Evolutionary conservation across 2,797 vertebrate genomes (phyloP), one percentile per base, ranked within the genome.

Genomic region (Gymnopithys bicolor): DNA sequence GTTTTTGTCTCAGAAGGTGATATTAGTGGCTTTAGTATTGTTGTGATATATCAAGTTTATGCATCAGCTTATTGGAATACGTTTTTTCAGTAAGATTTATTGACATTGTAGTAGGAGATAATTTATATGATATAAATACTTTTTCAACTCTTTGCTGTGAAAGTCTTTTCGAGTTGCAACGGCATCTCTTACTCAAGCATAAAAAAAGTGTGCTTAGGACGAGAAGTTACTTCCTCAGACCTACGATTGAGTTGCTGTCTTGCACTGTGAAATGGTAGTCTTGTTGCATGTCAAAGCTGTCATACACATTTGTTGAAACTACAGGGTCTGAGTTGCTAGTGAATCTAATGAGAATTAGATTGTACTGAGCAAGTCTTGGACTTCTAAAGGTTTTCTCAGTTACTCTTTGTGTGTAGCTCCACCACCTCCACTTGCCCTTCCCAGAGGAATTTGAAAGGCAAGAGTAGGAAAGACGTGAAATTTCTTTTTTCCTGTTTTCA

Each of bases 391-490:
- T 64, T 51, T 32, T 85, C 13, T 62, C 10, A n/a, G 7, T 13
- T 52, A 37, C 18, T 49, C 32, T 59, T 48, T 70, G 4, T 28
- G 7, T 30, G 15, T 78, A 35, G 23, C 27, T 63, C 9, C 27
- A 13, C 19, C 8, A 8, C 30, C 16, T 3, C 17, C 3, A 24
- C 7, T 3, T 18, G 6, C 11, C 4, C 6, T 2, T 5, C 12
- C 18, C 43, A 46, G 32, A 80, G 43, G 41, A 19, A 24, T 81
- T 49, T 49, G 9, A 68, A 87, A 62, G 13, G 7, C 17, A 12
- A 28, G 33, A 75, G 17, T 70, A 43, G 55, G 32, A 56, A 79
- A 55, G 10, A 58, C 37, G 7, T 4, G 58, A 59, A 79, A 19
- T 16, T 52, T 39, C 1, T 74, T 53, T 49, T 64, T 46, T 28